Evolutionary conservation across 2,797 vertebrate genomes (phyloP), one percentile per base, ranked within the genome.

Genomic region (Enteromius unitaeniatus): DNA sequence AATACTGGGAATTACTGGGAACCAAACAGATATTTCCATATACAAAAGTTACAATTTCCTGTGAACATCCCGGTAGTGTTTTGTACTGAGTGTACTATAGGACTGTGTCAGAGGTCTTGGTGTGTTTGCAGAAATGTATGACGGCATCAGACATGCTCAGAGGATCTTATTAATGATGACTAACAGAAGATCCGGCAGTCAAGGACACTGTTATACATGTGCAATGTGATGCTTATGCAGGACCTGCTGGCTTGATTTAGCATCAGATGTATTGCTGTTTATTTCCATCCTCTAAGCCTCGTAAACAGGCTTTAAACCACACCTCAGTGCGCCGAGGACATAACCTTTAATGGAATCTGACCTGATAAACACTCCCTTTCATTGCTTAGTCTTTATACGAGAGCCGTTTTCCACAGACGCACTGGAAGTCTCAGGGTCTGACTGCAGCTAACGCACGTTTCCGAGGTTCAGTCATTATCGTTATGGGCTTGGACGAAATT

Each of bases 121-220:
- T 85, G 76, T 58, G 70, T 76, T 62, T 17, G 28, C 72, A 77
- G 78, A 55, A 10, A 73, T 85, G 8, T 72, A 13, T 31, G 79
- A 68, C n/a, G 64, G 14, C 42, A 28, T 26, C 34, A 67, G 81
- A 83, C 67, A 45, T 17, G 3, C 17, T 9, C 37, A 17, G n/a
- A 40, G 11, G 58, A 49, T n/a, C n/a, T 81, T 47, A 23, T 26
- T 84, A 47, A 80, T 83, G 86, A 76, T 68, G 64, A 55, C 31
- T 78, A 79, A 31, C 65, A 15, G 78, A 62, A 58, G 60, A 40
- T 68, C 42, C 75, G 83, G 69, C 6, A 15, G 67, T 85, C 78
- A 82, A 79, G 69, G 81, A 82, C 73, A 70, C 80, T 73, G 75
- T 45, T 76, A 75, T 78, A 26, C 72, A 78, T 68, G 53, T 85